Percentiles rank a stretch among this genome's conserved stretches.
phyloP scores from a whole-genome alignment of 2,888 invertebrate genomes.

The Nasonia oneida region DNA sequence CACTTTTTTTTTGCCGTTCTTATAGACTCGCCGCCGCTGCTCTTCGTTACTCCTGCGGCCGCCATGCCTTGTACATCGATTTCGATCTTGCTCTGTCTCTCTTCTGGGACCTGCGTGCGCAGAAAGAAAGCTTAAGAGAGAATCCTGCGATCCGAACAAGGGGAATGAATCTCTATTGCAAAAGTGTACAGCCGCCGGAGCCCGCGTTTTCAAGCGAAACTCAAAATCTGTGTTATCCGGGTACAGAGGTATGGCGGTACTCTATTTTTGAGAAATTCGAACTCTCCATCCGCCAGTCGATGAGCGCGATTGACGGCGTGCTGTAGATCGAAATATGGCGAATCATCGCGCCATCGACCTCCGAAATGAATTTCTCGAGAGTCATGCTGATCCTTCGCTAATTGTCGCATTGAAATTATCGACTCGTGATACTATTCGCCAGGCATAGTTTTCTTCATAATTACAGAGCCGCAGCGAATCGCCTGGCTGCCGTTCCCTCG shows the following conservation, averaged over 20 bases:
- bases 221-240: constrained; percentile 53
- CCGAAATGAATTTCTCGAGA: constrained; percentile 16
- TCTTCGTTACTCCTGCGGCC: constrained; percentile 47
- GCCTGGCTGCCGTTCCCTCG: not conserved
- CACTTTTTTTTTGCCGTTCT: constrained; percentile 36
- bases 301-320: too few species aligned
- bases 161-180: constrained; percentile 53
- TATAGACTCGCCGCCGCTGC: constrained; percentile 45
- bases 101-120: not conserved
- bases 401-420: not conserved
- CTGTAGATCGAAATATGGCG: constrained; percentile 13
- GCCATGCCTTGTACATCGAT: constrained; percentile 54
- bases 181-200: not conserved
- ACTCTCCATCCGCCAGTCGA: too few species aligned
- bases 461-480: not conserved
- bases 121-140: not conserved
- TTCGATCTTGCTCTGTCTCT: constrained; percentile 50
- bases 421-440: not conserved
- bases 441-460: not conserved
- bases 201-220: constrained; percentile 20
- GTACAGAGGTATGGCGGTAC: not conserved
- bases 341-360: constrained; percentile 35
- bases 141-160: not conserved
- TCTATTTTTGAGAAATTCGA: too few species aligned
- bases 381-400: constrained; percentile 20